Evolutionary conservation across 2,797 vertebrate genomes (phyloP).

Genomic region (Bradypodion pumilum): DNA sequence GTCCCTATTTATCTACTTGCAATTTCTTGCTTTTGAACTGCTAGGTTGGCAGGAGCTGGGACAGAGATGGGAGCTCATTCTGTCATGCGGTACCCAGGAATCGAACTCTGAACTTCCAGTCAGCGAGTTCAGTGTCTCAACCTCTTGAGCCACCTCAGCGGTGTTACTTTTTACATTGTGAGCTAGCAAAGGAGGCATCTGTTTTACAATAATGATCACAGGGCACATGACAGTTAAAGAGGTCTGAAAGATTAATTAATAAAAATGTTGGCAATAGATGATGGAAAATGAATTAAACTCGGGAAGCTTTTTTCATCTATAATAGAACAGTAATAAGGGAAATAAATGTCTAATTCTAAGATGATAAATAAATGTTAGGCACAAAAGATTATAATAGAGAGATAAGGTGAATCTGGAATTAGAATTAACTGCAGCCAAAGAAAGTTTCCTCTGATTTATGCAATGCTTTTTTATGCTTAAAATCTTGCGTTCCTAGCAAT

Average conservation of each 20-base stretch:
- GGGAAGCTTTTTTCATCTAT: not conserved
- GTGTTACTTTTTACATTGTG: not conserved
- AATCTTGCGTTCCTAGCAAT: not conserved
- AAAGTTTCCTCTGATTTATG: not conserved
- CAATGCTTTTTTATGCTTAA: not conserved
- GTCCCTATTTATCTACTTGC: too few relatives aligned
- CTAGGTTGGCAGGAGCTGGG: too few relatives aligned
- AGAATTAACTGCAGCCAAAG: not conserved
- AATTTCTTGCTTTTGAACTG: too few relatives aligned
- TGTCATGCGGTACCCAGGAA: too few relatives aligned
- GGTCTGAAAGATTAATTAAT: not conserved
- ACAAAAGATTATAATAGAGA: not conserved
- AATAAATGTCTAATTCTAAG: too few relatives aligned
- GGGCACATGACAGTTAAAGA: not conserved
- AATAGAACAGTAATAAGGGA: not conserved
- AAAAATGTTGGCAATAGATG: not conserved
- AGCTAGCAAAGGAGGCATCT: not conserved
- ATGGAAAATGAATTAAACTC: not conserved
- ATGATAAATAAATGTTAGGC: too few relatives aligned
- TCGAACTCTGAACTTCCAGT: too few relatives aligned
- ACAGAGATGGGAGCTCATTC: too few relatives aligned
- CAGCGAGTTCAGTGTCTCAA: too few relatives aligned
- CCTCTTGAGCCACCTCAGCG: too few relatives aligned
- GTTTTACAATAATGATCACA: not conserved
- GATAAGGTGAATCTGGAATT: not conserved